Base-by-base conservation (phyloP, 2,888 invertebrate species). In the Lochmaea capreae region DNA sequence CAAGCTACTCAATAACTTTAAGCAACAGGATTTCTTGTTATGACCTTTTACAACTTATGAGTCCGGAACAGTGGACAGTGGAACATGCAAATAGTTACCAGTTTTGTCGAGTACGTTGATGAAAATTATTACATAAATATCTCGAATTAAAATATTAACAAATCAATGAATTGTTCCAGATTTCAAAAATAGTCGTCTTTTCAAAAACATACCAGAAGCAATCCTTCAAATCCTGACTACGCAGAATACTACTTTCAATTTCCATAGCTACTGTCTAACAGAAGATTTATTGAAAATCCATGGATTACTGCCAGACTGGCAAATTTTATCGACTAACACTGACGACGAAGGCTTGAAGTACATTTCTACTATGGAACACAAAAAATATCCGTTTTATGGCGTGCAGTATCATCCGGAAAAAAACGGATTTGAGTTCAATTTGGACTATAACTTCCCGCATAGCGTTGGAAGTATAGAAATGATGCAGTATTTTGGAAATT, bases 391-490 rank as follows among this genome's bases (percentile, higher is more conserved):
- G 9, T 93, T 97, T 83, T 97, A 93, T 85, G 81, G 93, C 0
- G 89, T 93, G 0, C 97, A 97, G 86, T 97, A 95, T 87, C 98
- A 98, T 84, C 97, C 97, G 0, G 97, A 98, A 86, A 96, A 97
- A 83, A 92, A 91, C 82, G 87, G 91, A 0, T 97, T 92, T 83
- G 96, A 96, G 86, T 96, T 93, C 93, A 89, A 89, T 65, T 80
- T 81, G 43, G 89, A 87, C 10, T 89, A 88, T 72, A 86, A 87
- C 0, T 91, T 94, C 75, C 90, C 93, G 0, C 96, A 96, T 83
- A 88, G 90, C 0, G 68, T 82, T 0, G 87, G 91, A n/a, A 93
- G 95, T 0, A 87, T 93, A 0, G 87, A 88, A 81, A 89, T 91
- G 0, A 89, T 92, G n/a, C 93, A 94, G 80, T 94, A 94, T 86